A percentile compares a stretch with the other conserved stretches of the same genome.
Evolutionary conservation across 2,888 invertebrate species (phyloP).

Genomic region (Buathra laborator): DNA sequence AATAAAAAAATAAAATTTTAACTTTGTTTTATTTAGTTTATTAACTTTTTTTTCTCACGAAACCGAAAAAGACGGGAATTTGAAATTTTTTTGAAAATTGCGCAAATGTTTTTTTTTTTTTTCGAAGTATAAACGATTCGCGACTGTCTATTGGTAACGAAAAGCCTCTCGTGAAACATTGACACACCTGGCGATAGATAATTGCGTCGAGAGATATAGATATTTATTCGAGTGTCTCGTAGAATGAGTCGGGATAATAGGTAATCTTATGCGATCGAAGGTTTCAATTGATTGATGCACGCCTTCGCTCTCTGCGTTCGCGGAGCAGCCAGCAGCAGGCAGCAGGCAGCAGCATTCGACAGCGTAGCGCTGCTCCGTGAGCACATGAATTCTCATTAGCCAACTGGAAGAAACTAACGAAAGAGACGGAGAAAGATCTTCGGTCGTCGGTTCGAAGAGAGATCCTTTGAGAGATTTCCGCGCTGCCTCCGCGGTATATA

Average conservation of each 20-base stretch:
- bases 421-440: slow-evolving; percentile 56
- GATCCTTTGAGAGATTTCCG: slow-evolving; percentile 67
- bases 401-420: slow-evolving; percentile 61
- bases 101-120: no score
- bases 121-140: no score
- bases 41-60: no score
- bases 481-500: slow-evolving; percentile 49
- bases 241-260: slow-evolving; percentile 20
- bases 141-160: no score
- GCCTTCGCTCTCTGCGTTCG: slow-evolving; percentile 26
- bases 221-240: slow-evolving; percentile 34
- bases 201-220: neutral
- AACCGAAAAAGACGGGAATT: no score
- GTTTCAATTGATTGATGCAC: slow-evolving; percentile 51
- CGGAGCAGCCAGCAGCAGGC: neutral
- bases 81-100: no score
- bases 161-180: no score
- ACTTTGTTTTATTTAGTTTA: no score
- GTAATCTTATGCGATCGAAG: slow-evolving; percentile 39
- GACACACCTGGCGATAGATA: no score
- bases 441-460: slow-evolving; percentile 63
- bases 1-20: no score
- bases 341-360: slow-evolving; percentile 29
- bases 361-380: slow-evolving; percentile 35
- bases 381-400: slow-evolving; percentile 73